These are phyloP conservation scores for Acropternis orthonyx DNA, from an alignment of 2,797 vertebrate genomes.

Conservation along the genomic window DNA sequence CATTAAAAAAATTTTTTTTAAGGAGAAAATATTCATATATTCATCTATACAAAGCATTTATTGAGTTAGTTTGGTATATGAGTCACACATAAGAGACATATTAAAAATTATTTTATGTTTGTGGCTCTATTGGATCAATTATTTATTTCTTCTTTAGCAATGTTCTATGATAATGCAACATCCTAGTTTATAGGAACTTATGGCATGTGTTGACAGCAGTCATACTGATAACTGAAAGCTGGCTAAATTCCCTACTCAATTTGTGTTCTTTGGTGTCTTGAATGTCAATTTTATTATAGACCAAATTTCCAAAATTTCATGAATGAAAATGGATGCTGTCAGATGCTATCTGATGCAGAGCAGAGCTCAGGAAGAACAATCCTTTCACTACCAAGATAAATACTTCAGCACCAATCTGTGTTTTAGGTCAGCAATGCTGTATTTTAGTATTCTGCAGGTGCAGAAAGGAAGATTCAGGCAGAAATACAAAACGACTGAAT, in stretches of 20 bases:
- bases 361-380: background rate
- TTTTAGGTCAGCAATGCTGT: background rate
- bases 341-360: background rate
- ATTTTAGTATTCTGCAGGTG: background rate
- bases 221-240: background rate
- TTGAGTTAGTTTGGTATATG: background rate
- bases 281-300: background rate
- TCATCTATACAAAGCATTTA: background rate
- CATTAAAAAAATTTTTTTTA: background rate
- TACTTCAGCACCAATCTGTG: background rate
- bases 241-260: background rate
- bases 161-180: background rate
- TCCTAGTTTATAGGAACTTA: background rate
- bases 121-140: background rate
- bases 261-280: background rate
- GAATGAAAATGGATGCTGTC: background rate
- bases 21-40: background rate
- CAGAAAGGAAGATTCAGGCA: background rate
- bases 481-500: background rate
- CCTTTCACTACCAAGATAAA: background rate
- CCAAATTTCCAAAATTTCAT: background rate
- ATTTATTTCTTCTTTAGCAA: background rate
- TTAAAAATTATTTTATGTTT: background rate
- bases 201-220: background rate
- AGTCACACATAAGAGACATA: background rate